Conservation (phyloP, 1,140 invertebrate genomes). For the Caenorhabditis briggsae region DNA sequence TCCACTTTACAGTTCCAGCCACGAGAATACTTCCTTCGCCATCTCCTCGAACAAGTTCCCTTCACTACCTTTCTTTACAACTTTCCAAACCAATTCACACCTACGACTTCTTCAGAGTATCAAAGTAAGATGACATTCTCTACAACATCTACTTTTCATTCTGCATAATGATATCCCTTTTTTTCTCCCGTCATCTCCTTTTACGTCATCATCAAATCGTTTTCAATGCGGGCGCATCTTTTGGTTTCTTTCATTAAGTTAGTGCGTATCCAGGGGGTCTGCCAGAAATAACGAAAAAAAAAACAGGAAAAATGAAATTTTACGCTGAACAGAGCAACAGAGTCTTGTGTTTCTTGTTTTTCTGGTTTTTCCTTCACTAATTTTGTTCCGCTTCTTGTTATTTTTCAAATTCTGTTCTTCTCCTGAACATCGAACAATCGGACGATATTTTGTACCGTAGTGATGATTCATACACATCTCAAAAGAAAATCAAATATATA, state of each 20-base stretch:
- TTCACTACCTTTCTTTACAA: background rate
- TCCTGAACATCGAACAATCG: too few species aligned
- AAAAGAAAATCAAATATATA: too few species aligned
- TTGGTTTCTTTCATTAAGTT: conserved; percentile 50
- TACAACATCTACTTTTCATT: background rate
- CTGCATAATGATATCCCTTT: conserved; percentile 18
- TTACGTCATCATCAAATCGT: conserved; percentile 11
- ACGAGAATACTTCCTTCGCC: background rate
- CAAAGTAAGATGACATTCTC: conserved; percentile 19
- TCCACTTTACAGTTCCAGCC: too few species aligned
- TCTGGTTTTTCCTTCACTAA: background rate
- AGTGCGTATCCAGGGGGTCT: background rate
- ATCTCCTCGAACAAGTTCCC: background rate
- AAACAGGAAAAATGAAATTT: conserved; percentile 35
- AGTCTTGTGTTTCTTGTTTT: background rate
- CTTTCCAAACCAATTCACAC: background rate
- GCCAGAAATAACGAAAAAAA: background rate
- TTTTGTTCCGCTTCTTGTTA: background rate
- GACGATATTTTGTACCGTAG: too few species aligned
- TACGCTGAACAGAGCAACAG: background rate
- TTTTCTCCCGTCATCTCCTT: background rate
- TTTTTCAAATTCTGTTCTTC: background rate
- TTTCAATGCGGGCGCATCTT: conserved; percentile 16
- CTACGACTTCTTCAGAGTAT: background rate
- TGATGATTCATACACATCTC: too few species aligned